Conservation (phyloP, 2,888 invertebrate species). For the Himalopsyche anomala region DNA sequence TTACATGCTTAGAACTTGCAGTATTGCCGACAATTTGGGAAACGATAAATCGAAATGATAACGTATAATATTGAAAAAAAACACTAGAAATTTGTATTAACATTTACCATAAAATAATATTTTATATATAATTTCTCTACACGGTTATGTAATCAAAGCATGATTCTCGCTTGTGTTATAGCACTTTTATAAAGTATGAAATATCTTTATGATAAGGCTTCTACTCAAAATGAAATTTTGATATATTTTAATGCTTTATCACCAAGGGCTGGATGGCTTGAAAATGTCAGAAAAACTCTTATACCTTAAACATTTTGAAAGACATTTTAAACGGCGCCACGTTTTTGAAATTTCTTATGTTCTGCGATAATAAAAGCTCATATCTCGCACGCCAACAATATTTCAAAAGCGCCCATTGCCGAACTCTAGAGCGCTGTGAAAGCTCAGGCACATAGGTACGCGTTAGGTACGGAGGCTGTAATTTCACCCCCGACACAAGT, state of each 20-base stretch:
- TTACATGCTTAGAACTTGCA: too few relatives aligned
- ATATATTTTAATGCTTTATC: neutral
- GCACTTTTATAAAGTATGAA: too few relatives aligned
- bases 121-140: too few relatives aligned
- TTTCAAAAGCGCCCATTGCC: constrained; percentile 26
- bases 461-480: neutral
- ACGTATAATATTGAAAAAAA: too few relatives aligned
- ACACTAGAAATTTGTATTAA: too few relatives aligned
- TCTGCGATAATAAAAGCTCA: constrained; percentile 20
- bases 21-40: too few relatives aligned
- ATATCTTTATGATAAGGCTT: too few relatives aligned
- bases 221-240: too few relatives aligned
- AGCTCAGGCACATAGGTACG: constrained; percentile 11
- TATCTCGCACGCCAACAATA: constrained; percentile 18
- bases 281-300: neutral
- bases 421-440: neutral
- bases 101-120: too few relatives aligned
- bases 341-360: constrained; percentile 20
- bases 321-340: constrained; percentile 25
- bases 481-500: constrained; percentile 26
- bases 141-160: too few relatives aligned
- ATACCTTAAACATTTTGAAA: neutral
- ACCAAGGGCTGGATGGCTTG: neutral
- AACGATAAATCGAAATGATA: too few relatives aligned
- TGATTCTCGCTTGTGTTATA: too few relatives aligned